Conservation (phyloP, 2,797 vertebrate genomes). For the Tangara arthus region DNA sequence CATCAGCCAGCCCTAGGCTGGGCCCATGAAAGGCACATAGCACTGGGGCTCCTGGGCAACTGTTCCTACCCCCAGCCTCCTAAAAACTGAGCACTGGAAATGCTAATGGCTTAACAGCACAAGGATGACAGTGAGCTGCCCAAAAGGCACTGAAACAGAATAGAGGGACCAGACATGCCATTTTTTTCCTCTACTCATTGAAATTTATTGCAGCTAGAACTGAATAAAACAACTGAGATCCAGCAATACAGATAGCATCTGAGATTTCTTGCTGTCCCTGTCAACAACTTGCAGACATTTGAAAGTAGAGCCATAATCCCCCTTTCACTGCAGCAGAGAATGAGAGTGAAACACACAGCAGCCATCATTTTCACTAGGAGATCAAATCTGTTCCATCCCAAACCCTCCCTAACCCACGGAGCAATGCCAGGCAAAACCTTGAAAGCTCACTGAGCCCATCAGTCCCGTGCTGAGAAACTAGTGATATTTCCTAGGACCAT, state of each 20-base stretch:
- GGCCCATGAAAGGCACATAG: not conserved
- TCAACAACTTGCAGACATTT: slow-evolving; percentile 34
- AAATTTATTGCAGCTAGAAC: slow-evolving; percentile 13
- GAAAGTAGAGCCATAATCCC: slow-evolving; percentile 23
- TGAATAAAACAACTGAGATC: slow-evolving; percentile 12
- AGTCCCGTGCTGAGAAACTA: not conserved
- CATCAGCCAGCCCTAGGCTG: not conserved
- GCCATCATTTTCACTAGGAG: not conserved
- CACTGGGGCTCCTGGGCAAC: not conserved
- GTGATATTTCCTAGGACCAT: not conserved
- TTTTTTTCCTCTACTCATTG: not conserved
- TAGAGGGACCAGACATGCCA: not conserved
- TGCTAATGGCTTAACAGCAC: not conserved
- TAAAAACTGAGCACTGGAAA: not conserved
- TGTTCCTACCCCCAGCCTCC: not conserved
- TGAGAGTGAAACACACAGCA: not conserved
- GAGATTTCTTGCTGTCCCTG: slow-evolving; percentile 21
- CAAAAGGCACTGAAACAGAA: not conserved
- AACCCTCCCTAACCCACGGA: not conserved
- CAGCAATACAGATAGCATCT: slow-evolving; percentile 11
- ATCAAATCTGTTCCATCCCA: not conserved
- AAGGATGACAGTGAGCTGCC: not conserved
- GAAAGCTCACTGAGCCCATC: not conserved
- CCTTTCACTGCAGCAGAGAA: not conserved
- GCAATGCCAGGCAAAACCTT: not conserved